These are phyloP conservation scores for Propsilocerus akamusi DNA, from an alignment of 1,140 invertebrate genomes.

Conservation along the genomic window DNA sequence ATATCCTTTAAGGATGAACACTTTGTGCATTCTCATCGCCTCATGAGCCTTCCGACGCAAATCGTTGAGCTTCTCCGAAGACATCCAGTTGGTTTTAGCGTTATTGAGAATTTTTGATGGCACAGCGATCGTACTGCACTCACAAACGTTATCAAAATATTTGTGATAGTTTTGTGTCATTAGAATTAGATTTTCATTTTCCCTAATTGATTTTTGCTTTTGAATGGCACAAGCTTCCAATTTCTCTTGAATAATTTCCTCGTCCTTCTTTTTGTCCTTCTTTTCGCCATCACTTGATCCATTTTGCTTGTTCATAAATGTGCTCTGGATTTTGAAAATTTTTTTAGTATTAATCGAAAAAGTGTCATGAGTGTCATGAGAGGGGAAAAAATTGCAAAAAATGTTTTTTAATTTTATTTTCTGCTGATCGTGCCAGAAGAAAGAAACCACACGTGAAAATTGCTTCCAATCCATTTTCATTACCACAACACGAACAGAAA, in stretches of 20 bases:
- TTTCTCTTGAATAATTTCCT: background rate
- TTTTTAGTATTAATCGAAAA: too few relatives aligned
- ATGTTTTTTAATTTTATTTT: too few relatives aligned
- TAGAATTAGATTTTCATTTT: conserved; percentile 2
- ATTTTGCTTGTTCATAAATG: too few relatives aligned
- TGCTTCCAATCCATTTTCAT: too few relatives aligned
- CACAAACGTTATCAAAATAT: background rate
- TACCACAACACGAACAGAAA: too few relatives aligned
- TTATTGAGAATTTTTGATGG: background rate
- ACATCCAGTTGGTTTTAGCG: conserved; percentile 18
- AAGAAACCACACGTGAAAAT: too few relatives aligned
- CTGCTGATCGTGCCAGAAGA: too few relatives aligned
- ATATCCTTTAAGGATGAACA: conserved; percentile 28
- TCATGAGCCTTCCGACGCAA: conserved; percentile 26
- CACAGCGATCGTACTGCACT: background rate
- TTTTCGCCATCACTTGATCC: background rate
- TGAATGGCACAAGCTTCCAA: background rate
- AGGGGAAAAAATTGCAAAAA: too few relatives aligned
- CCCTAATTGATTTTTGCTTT: background rate
- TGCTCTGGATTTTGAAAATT: too few relatives aligned
- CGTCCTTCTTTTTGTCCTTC: background rate
- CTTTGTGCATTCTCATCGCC: conserved; percentile 28
- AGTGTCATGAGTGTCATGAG: too few relatives aligned
- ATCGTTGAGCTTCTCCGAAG: conserved; percentile 26
- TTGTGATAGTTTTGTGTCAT: background rate